Conservation (phyloP, 64 coral and sea anemone genomes). For the Orbicella faveolata region DNA sequence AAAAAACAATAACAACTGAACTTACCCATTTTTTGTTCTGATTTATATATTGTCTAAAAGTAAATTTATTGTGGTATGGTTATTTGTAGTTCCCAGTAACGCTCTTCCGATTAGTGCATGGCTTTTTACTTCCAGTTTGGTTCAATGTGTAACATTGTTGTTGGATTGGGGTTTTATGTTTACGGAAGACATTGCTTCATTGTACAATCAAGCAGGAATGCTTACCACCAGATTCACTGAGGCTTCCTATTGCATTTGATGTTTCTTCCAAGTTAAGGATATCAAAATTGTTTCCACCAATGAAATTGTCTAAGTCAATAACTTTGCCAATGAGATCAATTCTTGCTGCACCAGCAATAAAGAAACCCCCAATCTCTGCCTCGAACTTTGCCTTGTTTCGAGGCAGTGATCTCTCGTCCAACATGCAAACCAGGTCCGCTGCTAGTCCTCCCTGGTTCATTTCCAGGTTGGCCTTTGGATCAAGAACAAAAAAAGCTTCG, state of each 20-base stretch:
- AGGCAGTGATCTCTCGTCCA: slow-evolving; percentile 4
- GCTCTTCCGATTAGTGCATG: too few species aligned
- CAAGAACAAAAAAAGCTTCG: not conserved
- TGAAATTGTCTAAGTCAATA: not conserved
- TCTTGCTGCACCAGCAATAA: not conserved
- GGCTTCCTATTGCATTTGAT: not conserved
- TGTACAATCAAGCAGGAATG: not conserved
- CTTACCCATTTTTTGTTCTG: too few species aligned
- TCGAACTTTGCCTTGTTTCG: not conserved
- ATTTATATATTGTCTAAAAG: too few species aligned
- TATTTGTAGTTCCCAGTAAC: too few species aligned
- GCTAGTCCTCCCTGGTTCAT: not conserved
- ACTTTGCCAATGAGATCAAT: slow-evolving; percentile 12
- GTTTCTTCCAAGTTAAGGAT: slow-evolving; percentile 11
- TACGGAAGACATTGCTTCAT: too few species aligned
- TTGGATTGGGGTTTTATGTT: too few species aligned
- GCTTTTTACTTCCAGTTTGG: too few species aligned
- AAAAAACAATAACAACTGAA: too few species aligned
- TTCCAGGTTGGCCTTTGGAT: not conserved
- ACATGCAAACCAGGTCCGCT: not conserved
- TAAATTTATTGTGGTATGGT: too few species aligned
- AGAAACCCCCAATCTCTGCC: not conserved
- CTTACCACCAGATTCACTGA: slow-evolving; percentile 1
- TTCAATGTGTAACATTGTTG: too few species aligned
- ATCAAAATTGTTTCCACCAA: slow-evolving; percentile 35